These are phyloP conservation scores for Pseudorhombus dupliciocellatus DNA, from an alignment of 2,113 vertebrate genomes.

Conservation along the genomic window DNA sequence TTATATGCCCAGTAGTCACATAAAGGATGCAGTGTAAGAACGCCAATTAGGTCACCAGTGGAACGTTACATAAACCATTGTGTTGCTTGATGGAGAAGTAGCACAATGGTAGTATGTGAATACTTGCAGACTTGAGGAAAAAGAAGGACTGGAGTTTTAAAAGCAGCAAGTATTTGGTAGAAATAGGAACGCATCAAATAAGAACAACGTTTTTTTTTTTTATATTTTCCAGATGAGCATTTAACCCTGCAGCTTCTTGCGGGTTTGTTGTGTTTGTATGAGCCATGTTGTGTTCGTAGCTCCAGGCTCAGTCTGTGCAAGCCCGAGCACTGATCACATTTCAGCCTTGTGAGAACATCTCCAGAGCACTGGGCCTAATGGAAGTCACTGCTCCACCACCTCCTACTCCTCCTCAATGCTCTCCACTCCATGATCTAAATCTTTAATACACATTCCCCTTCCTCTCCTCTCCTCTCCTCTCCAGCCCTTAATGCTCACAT, in stretches of 20 bases:
- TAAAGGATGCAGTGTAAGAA: too few relatives aligned
- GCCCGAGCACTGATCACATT: conserved; percentile 61
- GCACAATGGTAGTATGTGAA: too few relatives aligned
- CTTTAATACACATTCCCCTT: conserved; percentile 60
- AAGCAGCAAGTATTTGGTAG: conserved; percentile 4
- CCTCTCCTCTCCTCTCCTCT: conserved; percentile 28
- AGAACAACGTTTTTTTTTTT: too few relatives aligned
- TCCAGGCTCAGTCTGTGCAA: conserved; percentile 34
- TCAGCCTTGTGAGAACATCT: conserved; percentile 61
- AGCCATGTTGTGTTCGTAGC: conserved; percentile 25
- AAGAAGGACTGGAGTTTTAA: conserved; percentile 2
- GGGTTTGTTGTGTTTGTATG: conserved; percentile 6
- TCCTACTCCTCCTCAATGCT: conserved; percentile 22
- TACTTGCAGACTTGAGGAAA: too few relatives aligned
- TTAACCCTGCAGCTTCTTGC: not conserved
- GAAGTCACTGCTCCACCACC: conserved; percentile 45
- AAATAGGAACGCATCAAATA: not conserved
- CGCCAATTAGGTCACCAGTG: not conserved
- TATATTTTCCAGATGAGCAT: not conserved
- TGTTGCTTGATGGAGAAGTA: not conserved
- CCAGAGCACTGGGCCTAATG: conserved; percentile 57
- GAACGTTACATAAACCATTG: not conserved
- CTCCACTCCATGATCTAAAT: conserved; percentile 61
- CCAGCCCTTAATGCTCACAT: conserved; percentile 53
- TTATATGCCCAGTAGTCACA: too few relatives aligned